Evolutionary conservation across 2,888 invertebrate species (phyloP).

Genomic region (Drosophila nigricruria): DNA sequence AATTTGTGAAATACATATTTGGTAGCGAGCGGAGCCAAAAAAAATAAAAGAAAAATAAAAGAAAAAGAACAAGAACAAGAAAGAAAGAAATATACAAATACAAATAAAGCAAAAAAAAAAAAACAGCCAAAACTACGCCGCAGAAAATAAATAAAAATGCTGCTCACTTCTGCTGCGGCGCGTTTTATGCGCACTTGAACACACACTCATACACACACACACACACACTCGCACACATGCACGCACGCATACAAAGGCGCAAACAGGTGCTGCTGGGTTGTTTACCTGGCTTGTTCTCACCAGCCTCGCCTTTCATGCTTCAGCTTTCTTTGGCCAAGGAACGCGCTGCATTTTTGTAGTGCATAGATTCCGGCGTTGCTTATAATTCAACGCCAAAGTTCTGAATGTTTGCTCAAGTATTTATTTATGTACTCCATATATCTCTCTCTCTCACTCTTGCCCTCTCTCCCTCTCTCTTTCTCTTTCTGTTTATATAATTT

Average conservation of each 20-base stretch:
- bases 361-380: conserved; percentile 76
- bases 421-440: conserved; percentile 70
- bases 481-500: neutral
- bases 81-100: conserved; percentile 37
- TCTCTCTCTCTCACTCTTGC: neutral
- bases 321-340: conserved; percentile 2
- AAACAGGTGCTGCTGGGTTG: conserved; percentile 72
- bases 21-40: conserved; percentile 21
- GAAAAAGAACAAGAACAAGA: neutral
- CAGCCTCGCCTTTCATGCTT: conserved; percentile 1
- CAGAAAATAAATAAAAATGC: conserved; percentile 78
- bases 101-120: conserved; percentile 39
- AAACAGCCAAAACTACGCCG: conserved; percentile 46
- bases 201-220: conserved; percentile 17
- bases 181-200: conserved; percentile 74
- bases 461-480: neutral
- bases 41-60: conserved; percentile 4
- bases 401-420: conserved; percentile 80
- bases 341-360: conserved; percentile 65
- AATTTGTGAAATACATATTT: conserved; percentile 57
- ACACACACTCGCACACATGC: conserved; percentile 4
- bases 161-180: conserved; percentile 72
- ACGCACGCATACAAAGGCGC: conserved; percentile 37
- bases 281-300: conserved; percentile 8
- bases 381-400: conserved; percentile 75